Conservation (phyloP, 2,797 vertebrate genomes). For the Galago senegalensis region DNA sequence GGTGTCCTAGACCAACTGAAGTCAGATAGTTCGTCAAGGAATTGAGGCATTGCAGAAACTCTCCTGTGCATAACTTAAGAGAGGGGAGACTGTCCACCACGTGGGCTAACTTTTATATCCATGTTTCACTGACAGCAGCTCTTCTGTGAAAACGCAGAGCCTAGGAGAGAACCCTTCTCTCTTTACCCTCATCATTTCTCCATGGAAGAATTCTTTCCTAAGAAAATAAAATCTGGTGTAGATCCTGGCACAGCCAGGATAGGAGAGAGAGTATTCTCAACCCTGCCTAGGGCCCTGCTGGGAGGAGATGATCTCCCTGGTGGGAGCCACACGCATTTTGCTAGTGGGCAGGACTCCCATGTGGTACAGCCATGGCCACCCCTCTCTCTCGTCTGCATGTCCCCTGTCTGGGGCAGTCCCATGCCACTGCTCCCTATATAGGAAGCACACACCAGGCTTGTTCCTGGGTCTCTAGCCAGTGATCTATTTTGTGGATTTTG, state of each 20-base stretch:
- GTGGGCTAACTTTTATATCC: background rate
- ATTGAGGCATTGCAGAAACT: background rate
- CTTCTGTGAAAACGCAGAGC: background rate
- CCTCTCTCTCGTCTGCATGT: background rate
- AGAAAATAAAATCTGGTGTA: background rate
- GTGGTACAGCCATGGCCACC: background rate
- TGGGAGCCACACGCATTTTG: background rate
- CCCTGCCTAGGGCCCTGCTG: background rate
- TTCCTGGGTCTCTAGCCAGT: too few relatives aligned
- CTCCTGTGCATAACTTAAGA: fast-evolving
- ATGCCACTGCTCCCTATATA: too few relatives aligned
- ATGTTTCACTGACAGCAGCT: background rate
- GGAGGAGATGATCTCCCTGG: background rate
- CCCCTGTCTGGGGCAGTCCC: background rate
- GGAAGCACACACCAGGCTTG: background rate
- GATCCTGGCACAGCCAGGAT: background rate
- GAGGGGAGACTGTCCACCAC: fast-evolving
- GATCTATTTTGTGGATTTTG: background rate
- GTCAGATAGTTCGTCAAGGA: background rate
- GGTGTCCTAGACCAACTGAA: background rate
- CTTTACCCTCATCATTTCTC: background rate
- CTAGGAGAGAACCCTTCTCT: background rate
- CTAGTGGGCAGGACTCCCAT: background rate
- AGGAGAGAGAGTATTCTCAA: background rate
- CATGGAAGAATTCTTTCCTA: background rate